phyloP scores from a whole-genome alignment of 2,113 vertebrate genomes.

The Stegostoma tigrinum region DNA sequence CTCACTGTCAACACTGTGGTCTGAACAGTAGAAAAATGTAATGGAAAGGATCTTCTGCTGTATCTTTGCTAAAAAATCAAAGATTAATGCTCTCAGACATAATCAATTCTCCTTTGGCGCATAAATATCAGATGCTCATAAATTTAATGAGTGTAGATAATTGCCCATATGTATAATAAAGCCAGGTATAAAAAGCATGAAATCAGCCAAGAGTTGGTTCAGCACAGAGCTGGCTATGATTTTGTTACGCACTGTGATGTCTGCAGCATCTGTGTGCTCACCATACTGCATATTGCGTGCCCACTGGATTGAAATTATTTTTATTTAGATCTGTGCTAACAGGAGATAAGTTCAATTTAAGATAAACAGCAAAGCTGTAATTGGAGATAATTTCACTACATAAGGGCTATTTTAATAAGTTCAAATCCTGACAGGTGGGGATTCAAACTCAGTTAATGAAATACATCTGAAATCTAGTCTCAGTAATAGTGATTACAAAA shows the following conservation, averaged over 20 bases:
- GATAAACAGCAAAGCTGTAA: neutral
- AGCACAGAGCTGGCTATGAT: neutral
- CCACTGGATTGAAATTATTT: neutral
- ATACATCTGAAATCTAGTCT: too few species aligned
- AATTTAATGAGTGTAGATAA: neutral
- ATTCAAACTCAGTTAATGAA: neutral
- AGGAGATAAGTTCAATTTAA: neutral
- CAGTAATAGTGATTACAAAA: neutral
- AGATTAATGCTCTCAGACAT: too few species aligned
- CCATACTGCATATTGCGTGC: neutral
- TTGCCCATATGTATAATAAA: neutral
- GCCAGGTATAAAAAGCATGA: neutral
- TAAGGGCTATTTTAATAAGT: neutral
- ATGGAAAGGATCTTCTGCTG: neutral
- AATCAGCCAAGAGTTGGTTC: neutral
- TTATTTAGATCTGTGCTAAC: neutral
- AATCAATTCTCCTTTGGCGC: neutral
- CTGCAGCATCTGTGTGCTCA: neutral
- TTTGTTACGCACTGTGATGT: neutral
- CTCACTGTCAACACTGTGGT: neutral
- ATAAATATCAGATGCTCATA: neutral
- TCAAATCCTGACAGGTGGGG: neutral
- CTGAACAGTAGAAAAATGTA: neutral
- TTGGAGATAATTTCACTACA: neutral
- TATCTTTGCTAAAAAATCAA: neutral